Percentiles rank a stretch among this genome's conserved stretches.
Conservation (phyloP, 2,888 invertebrate genomes). For the Volucella zonaria region DNA sequence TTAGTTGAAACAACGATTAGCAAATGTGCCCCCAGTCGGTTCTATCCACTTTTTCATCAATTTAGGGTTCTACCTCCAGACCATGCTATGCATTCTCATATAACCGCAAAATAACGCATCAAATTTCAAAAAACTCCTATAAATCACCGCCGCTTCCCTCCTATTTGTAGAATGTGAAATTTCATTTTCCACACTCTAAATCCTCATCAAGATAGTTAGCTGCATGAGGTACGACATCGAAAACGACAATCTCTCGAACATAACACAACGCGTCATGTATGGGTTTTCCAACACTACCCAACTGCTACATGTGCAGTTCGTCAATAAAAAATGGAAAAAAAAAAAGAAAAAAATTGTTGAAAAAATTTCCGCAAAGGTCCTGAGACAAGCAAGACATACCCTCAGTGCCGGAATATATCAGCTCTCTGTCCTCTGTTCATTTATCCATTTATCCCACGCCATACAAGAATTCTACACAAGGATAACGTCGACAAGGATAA, state of each 20-base stretch:
- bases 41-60: slow-evolving; percentile 51
- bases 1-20: slow-evolving; percentile 48
- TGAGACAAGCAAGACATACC: slow-evolving; percentile 43
- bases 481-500: slow-evolving; percentile 24
- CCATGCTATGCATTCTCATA: slow-evolving; percentile 24
- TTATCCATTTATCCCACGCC: slow-evolving; percentile 22
- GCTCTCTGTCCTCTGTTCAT: slow-evolving; percentile 23
- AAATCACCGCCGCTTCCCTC: slow-evolving; percentile 35
- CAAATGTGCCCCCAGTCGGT: slow-evolving; percentile 50
- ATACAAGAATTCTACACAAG: slow-evolving; percentile 29
- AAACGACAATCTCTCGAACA: slow-evolving; percentile 17
- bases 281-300: slow-evolving; percentile 46
- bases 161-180: slow-evolving; percentile 4
- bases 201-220: slow-evolving; percentile 55
- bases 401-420: slow-evolving; percentile 50
- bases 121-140: slow-evolving; percentile 51
- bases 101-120: slow-evolving; percentile 43
- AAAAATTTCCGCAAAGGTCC: slow-evolving; percentile 24
- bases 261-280: slow-evolving; percentile 59
- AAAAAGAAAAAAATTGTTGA: neutral
- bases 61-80: slow-evolving; percentile 25
- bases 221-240: slow-evolving; percentile 23
- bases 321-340: neutral
- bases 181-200: slow-evolving; percentile 41
- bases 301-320: neutral